Percentiles rank a stretch among this genome's conserved stretches.
phyloP scores from a whole-genome alignment of 2,888 invertebrate genomes.

The Noctua janthina region DNA sequence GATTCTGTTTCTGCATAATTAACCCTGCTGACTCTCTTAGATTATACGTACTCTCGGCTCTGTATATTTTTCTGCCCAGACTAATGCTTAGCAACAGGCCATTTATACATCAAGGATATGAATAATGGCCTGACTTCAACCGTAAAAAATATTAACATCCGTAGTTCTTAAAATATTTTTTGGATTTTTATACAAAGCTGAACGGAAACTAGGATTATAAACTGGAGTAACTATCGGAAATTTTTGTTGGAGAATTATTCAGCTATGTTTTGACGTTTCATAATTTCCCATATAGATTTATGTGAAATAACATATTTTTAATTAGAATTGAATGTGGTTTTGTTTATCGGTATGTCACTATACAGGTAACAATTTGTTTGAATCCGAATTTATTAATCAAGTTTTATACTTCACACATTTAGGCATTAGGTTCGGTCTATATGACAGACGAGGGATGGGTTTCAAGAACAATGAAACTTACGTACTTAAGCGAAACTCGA shows the following conservation, averaged over 20 bases:
- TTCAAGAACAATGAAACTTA: slow-evolving; percentile 3
- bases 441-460: background rate
- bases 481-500: background rate
- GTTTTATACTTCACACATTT: background rate
- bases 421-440: background rate
- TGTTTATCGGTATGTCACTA: background rate
- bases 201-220: background rate
- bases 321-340: background rate
- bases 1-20: slow-evolving; percentile 43
- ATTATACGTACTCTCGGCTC: slow-evolving; percentile 14
- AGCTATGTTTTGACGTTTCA: background rate
- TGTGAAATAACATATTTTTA: background rate
- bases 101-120: background rate
- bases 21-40: slow-evolving; percentile 15
- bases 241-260: background rate
- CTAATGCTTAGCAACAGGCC: background rate
- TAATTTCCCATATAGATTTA: background rate
- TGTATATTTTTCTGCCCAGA: slow-evolving; percentile 6
- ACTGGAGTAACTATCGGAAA: background rate
- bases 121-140: slow-evolving; percentile 6
- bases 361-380: background rate
- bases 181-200: background rate
- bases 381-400: background rate
- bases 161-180: slow-evolving; percentile 13
- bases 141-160: background rate